A percentile compares a stretch with the other conserved stretches of the same genome.
phyloP scores from a whole-genome alignment of 2,888 invertebrate species.

The Agrochola lota region DNA sequence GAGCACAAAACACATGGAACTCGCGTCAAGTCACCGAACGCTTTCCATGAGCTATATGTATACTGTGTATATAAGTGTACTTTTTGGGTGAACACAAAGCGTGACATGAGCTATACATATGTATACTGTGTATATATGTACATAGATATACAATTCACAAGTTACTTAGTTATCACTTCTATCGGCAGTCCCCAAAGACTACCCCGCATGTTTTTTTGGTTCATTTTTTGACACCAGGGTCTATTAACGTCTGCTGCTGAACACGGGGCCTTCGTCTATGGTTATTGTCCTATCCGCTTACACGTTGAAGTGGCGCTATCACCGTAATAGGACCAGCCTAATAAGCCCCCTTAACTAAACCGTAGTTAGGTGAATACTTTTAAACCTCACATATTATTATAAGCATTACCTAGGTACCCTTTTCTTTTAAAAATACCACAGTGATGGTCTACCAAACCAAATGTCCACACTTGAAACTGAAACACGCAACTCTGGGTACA shows the following conservation, averaged over 20 bases:
- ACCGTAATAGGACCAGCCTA: not conserved
- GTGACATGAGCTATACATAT: too few species aligned
- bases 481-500: slow-evolving; percentile 51
- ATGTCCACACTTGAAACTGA: not conserved
- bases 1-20: too few species aligned
- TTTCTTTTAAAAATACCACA: not conserved
- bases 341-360: not conserved
- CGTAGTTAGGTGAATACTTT: not conserved
- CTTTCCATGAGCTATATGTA: too few species aligned
- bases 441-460: not conserved
- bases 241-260: slow-evolving; percentile 8
- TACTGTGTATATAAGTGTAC: too few species aligned
- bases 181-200: too few species aligned
- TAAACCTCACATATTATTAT: not conserved
- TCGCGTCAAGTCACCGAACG: too few species aligned
- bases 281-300: too few species aligned
- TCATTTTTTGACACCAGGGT: not conserved
- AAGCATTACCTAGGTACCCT: not conserved
- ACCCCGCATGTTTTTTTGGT: too few species aligned
- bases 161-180: too few species aligned
- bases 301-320: not conserved
- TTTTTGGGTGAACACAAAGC: too few species aligned
- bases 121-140: too few species aligned
- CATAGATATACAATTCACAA: too few species aligned
- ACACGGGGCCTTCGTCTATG: not conserved